These are phyloP conservation scores for Mus caroli DNA, from an alignment of 2,797 vertebrate genomes.

Conservation along the genomic window DNA sequence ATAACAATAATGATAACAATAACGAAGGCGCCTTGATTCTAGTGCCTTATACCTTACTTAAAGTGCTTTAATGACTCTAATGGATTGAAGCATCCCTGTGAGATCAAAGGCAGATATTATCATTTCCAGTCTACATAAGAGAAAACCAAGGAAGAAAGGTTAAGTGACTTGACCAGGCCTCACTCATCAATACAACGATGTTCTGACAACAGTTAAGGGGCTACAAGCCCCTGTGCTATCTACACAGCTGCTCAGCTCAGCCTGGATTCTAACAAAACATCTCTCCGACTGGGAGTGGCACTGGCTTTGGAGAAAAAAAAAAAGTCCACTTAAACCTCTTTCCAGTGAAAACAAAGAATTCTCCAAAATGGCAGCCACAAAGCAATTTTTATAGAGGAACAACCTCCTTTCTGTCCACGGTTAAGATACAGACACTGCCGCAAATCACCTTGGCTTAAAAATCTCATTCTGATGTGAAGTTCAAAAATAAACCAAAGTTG, in stretches of 20 bases:
- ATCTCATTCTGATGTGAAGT: background rate
- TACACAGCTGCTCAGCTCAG: background rate
- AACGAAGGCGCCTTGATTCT: constrained; percentile 65
- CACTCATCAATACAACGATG: constrained; percentile 64
- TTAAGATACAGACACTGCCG: background rate
- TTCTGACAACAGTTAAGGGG: constrained; percentile 55
- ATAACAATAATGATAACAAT: constrained; percentile 69
- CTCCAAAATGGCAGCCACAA: background rate
- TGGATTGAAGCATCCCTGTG: constrained; percentile 75
- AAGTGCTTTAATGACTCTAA: constrained; percentile 82
- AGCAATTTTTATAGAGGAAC: background rate
- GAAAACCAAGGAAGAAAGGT: constrained; percentile 80
- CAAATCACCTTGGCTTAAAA: constrained; percentile 6
- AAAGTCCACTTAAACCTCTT: background rate
- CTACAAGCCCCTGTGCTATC: background rate
- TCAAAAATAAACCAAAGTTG: constrained; percentile 13
- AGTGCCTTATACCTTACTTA: constrained; percentile 71
- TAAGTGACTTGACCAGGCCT: constrained; percentile 80
- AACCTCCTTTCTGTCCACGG: background rate
- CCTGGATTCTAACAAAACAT: background rate
- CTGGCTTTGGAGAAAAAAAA: background rate
- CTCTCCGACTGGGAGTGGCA: background rate
- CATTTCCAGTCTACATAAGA: constrained; percentile 78
- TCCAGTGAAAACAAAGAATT: background rate
- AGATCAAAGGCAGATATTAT: constrained; percentile 81